Conservation (phyloP, 1,140 invertebrate species). For the Triops longicaudatus region DNA sequence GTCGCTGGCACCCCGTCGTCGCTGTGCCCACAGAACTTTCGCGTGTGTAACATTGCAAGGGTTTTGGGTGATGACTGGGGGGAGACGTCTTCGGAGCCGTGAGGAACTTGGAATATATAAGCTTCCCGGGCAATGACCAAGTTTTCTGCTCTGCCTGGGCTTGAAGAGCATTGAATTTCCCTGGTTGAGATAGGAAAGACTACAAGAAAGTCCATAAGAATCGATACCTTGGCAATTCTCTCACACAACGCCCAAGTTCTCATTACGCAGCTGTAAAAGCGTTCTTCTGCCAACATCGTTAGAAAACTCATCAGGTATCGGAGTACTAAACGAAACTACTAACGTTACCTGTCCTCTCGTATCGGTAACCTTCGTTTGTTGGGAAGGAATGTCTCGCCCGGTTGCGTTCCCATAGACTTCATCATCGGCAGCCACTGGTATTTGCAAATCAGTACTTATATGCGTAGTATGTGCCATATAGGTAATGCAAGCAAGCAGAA, state of each 20-base stretch:
- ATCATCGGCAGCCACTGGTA: too few relatives aligned
- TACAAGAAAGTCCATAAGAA: not conserved
- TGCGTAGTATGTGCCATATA: too few relatives aligned
- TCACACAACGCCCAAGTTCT: not conserved
- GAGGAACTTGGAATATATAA: too few relatives aligned
- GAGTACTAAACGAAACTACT: not conserved
- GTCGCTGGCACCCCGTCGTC: not conserved
- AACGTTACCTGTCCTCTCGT: not conserved
- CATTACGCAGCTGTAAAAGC: conserved; percentile 14
- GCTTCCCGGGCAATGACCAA: too few relatives aligned
- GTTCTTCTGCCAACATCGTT: not conserved
- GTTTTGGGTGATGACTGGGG: not conserved
- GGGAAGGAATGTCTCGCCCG: too few relatives aligned
- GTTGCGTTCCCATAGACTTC: too few relatives aligned
- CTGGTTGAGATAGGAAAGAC: not conserved
- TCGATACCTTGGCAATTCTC: conserved; percentile 3
- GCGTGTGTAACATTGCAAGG: not conserved
- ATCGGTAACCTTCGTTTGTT: too few relatives aligned
- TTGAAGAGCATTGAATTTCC: not conserved
- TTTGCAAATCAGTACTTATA: too few relatives aligned
- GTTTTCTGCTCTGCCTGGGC: too few relatives aligned
- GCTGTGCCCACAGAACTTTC: not conserved
- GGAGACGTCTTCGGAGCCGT: not conserved
- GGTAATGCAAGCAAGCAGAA: too few relatives aligned
- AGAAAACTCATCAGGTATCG: not conserved